Evolutionary conservation across 2,113 vertebrate species (phyloP), one percentile per base, ranked within the genome.

Genomic region (Acrocephalus arundinaceus): DNA sequence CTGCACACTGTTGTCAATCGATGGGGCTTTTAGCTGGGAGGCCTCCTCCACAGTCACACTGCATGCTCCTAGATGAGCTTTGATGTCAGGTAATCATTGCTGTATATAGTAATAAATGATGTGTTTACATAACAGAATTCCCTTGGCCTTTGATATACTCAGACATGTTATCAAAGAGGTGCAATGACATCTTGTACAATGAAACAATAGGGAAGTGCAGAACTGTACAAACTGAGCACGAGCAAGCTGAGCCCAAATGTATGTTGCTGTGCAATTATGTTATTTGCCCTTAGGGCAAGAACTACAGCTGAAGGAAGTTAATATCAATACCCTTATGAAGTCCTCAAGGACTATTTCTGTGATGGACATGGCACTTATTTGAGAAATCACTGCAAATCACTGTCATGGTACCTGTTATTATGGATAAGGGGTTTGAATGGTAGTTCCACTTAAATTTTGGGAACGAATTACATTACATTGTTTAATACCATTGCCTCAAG

Each of bases 51-150:
- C 88, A 94, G 72, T 92, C 90, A 93, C 94, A 90, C 88, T 75
- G 88, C 82, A 8, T 15, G 87, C 90, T 97, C 80, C 68, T 92
- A 68, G 85, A 92, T 96, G 93, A 96, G 95, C 86, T 96, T 95
- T 94, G 85, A 95, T 96, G 94, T 95, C 96, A 94, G 85, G 94
- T 97, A 96, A 95, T 95, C 90, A 97, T 96, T 94, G 90, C 93
- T 90, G 72, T 90, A 75, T 88, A 90, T 86, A 94, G 88, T 91
- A 97, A 97, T 96, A 95, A 96, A 96, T 96, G 78, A 95, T 95
- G 88, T 97, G 94, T 96, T 96, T 96, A 95, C 90, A 90, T 93
- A 96, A 95, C 65, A 86, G 93, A 95, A 97, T 90, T 96, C 93
- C 85, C 94, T 45, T 94, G 96, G 95, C 73, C 90, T 96, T 95